Base-by-base conservation (phyloP, 2,888 invertebrate species). In the Erannis defoliaria region DNA sequence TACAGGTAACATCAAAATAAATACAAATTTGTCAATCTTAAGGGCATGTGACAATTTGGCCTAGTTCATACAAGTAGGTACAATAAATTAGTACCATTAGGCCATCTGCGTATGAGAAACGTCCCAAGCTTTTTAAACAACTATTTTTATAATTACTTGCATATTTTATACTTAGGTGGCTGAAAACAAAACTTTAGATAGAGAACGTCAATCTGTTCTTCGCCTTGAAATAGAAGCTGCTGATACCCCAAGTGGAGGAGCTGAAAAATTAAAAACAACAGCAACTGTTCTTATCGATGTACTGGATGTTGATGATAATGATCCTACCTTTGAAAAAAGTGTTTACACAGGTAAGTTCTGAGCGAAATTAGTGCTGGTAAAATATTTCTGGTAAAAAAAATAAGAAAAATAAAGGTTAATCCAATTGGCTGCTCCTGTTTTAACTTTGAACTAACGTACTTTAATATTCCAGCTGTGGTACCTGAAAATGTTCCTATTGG, bases 261-360 rank as follows among this genome's bases (percentile, higher is more conserved):
- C 95, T 0, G 95, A 96, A 53, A 95, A 95, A 61, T 92, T 95
- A 31, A 95, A 95, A 67, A 93, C 95, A 0, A 88, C 94, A 1
- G 95, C 95, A 0, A 93, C 95, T 68, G 93, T 96, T 10, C 89
- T 94, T 0, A 93, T 97, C 8, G 96, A 96, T 73, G 94, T 97
- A 0, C 82, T 96, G 0, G 97, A 97, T 76, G 96, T 96, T 0
- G 97, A 97, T 74, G 97, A 97, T 72, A 97, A 97, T 76, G 93
- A 96, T 0, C 97, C 97, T 0, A 82, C 84, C 1, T 97, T 97
- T 76, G 93, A 94, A 2, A 94, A 95, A 70, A 86, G 88, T 21
- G 88, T 94, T 12, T 96, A 96, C 70, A 95, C 85, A 10, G 93
- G 93, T 93, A 77, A 64, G 45, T 45, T 50, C 5, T 23, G 0